Percentiles rank a stretch among this genome's conserved stretches.
Conservation (phyloP, 2,888 invertebrate species). For the Strigamia transsilvanica region DNA sequence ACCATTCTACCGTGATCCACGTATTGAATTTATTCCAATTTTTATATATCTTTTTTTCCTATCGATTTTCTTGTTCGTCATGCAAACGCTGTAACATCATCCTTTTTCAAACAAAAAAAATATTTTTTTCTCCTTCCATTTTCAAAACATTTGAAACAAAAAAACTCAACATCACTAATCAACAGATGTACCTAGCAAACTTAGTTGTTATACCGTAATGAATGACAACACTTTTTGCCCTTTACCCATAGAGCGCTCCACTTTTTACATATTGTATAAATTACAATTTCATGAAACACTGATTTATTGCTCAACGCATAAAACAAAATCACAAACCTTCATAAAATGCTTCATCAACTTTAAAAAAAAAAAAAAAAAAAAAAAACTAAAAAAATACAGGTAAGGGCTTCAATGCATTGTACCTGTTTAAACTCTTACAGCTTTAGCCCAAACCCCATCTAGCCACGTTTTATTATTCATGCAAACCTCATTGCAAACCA, state of each 20-base stretch:
- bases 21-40: not conserved
- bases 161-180: not conserved
- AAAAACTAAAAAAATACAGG: not conserved
- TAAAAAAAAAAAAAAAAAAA: constrained; percentile 4
- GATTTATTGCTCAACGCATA: constrained; percentile 16
- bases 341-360: constrained; percentile 28
- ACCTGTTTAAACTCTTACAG: not conserved
- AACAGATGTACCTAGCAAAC: not conserved
- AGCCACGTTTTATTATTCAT: constrained; percentile 42
- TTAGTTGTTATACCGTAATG: constrained; percentile 18
- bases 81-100: constrained; percentile 1
- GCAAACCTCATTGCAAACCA: constrained; percentile 40
- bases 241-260: not conserved
- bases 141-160: not conserved
- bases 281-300: constrained; percentile 35
- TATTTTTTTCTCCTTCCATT: not conserved
- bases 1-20: not conserved
- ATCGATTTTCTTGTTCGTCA: not conserved
- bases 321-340: constrained; percentile 15
- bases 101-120: not conserved
- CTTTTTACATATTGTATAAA: constrained; percentile 37
- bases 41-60: not conserved
- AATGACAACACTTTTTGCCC: constrained; percentile 29
- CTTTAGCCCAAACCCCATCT: constrained; percentile 26
- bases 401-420: constrained; percentile 18